These are phyloP conservation scores for Acheta domesticus DNA, from an alignment of 2,888 invertebrate species.

Conservation along the genomic window DNA sequence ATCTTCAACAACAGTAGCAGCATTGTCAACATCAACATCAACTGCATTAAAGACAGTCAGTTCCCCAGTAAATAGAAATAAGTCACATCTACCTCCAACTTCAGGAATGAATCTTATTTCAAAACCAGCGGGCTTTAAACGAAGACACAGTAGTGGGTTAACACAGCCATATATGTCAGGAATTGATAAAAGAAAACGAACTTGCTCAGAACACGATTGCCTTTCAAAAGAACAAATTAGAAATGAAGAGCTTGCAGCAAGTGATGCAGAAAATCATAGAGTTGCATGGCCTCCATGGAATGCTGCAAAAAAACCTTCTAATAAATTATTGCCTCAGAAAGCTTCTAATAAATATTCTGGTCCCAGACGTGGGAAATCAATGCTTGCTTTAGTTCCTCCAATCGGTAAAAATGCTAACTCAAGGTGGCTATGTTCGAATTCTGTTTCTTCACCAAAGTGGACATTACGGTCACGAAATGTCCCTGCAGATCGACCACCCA, in stretches of 20 bases:
- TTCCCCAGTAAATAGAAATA: not conserved
- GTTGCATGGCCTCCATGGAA: conserved; percentile 26
- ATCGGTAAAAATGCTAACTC: not conserved
- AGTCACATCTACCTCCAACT: not conserved
- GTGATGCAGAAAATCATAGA: conserved; percentile 27
- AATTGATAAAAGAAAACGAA: conserved; percentile 3
- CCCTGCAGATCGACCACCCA: not conserved
- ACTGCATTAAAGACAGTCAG: not conserved
- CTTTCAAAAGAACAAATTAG: conserved; percentile 20
- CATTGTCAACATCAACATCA: conserved; percentile 22
- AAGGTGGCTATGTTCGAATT: conserved; percentile 23
- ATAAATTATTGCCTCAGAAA: not conserved
- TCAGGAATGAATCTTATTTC: not conserved
- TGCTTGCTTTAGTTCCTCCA: conserved; percentile 11
- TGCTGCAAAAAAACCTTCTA: not conserved
- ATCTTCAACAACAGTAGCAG: not conserved
- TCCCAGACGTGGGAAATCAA: not conserved
- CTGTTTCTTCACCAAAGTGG: conserved; percentile 19
- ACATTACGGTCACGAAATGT: conserved; percentile 27
- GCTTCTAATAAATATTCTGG: not conserved
- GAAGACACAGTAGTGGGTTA: not conserved
- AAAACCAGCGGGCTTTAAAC: not conserved
- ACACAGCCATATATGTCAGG: not conserved
- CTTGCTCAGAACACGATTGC: conserved; percentile 26
- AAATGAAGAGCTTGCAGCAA: not conserved